Base-by-base conservation (phyloP, 1,140 invertebrate genomes). In the Drosophila aff. region DNA sequence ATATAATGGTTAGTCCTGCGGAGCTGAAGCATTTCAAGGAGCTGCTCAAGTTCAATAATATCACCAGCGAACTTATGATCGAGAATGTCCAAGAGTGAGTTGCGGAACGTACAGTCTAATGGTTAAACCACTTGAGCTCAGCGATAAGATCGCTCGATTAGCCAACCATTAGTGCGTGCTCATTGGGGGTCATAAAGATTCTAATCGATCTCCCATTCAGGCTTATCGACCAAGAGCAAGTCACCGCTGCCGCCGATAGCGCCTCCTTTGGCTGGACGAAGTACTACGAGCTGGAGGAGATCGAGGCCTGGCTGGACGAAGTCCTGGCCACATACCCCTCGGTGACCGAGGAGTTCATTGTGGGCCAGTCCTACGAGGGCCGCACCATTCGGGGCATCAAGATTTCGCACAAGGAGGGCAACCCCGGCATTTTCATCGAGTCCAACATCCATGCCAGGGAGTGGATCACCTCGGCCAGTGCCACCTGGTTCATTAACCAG, bases 391-490 rank as follows among this genome's bases (percentile, higher is more conserved):
- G 94, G 21, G 94, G 93, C 5, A 77, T 96, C 8, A 95, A 94
- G 82, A 94, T 96, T 28, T 95, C 95, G 0, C 94, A 94, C 47
- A 94, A 94, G 0, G 47, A 67, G 13, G 82, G 92, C 10, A 95
- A 95, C 49, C 94, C 94, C 33, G 91, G 91, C n/a, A 93, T 95
- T 40, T 93, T 95, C 41, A 93, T 95, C 40, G 94, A 95, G 71
- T 94, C 93, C 53, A 95, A 95, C 31, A 95, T 94, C 49, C 94
- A 94, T 69, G 93, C 93, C 31, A 71, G 93, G 3, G 94, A 94
- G 67, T 96, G 95, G 95, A 94, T 96, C 10, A 92, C 95, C 0
- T 93, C 94, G 41, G 95, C 95, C 10, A 94, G 93, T 9, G 93
- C 93, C 8, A 93, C 94, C 0, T 95, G 94, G 82, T 92, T 95